These are phyloP conservation scores for Neria commutata DNA, from an alignment of 2,888 invertebrate species.

Conservation along the genomic window DNA sequence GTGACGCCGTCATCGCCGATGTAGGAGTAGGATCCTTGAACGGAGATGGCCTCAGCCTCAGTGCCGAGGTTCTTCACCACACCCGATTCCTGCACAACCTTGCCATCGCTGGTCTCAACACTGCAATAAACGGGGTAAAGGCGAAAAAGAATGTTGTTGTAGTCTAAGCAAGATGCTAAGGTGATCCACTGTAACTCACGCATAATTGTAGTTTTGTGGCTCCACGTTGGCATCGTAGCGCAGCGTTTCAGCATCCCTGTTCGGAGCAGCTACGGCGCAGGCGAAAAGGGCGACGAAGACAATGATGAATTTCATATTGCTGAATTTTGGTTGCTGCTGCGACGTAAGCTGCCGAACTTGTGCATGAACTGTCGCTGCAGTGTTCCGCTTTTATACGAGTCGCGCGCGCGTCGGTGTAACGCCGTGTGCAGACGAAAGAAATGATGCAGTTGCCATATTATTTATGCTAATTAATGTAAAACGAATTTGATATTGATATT, in stretches of 20 bases:
- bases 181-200: conserved; percentile 15
- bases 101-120: conserved; percentile 62
- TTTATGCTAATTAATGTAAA: neutral
- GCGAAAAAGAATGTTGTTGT: too few relatives aligned
- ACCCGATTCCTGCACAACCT: conserved; percentile 62
- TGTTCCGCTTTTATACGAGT: neutral
- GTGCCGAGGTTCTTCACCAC: conserved; percentile 63
- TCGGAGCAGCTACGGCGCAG: conserved; percentile 40
- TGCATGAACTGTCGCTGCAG: neutral
- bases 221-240: conserved; percentile 64
- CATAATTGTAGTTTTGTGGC: conserved; percentile 34
- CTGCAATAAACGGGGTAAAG: neutral
- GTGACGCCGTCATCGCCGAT: conserved; percentile 65
- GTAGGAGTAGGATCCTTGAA: conserved; percentile 64
- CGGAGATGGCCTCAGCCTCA: conserved; percentile 63
- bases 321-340: neutral
- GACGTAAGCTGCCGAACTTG: neutral
- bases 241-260: conserved; percentile 62
- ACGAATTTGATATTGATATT: too few relatives aligned
- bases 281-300: conserved; percentile 45
- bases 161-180: too few relatives aligned
- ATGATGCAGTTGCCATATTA: neutral
- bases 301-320: conserved; percentile 35
- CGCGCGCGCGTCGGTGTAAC: neutral
- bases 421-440: too few relatives aligned